Evolutionary conservation across 2,888 invertebrate species (phyloP), one percentile per base, ranked within the genome.

Genomic region (Physocephala rufipes): DNA sequence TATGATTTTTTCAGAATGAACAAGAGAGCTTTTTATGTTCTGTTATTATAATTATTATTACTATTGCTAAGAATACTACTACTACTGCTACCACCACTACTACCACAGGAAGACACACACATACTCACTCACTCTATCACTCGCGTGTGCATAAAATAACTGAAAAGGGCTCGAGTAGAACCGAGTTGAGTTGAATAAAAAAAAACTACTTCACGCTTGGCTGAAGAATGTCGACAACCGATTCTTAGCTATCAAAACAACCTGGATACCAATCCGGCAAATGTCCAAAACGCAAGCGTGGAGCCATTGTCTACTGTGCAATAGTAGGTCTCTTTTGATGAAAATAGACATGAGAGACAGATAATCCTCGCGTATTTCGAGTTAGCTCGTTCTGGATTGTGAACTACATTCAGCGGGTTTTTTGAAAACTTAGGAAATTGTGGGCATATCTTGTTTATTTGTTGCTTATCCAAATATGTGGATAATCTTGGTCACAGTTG

Each of bases 191-290:
- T 64, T 67, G 70, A 73, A 71, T 61, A 73, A 72, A 74, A 69
- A 67, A 72, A 75, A 73, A n/a, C n/a, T n/a, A n/a, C 74, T 73
- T 76, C 73, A 76, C 74, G 76, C 73, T 74, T 76, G 75, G 76
- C 69, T 72, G 75, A 71, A 72, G 68, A 63, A 28, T 26, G 55
- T 7, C 45, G 61, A 63, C 70, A n/a, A 28, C 58, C 49, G 49
- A 49, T n/a, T 19, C n/a, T n/a, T 19, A 19, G 16, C 19, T 28
- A 58, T 26, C 58, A 28, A 26, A 15, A 28, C 12, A n/a, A 53
- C 53, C 21, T 19, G 21, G 12, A n/a, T 7, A 51, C 51, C n/a
- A 51, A n/a, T 36, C 16, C 49, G 30, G 7, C 69, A 62, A 45
- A 24, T 43, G 61, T 59, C 67, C 67, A 68, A 59, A 67, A 68